Conservation (phyloP, 92 coral and sea anemone genomes). For the Siderastrea siderea region DNA sequence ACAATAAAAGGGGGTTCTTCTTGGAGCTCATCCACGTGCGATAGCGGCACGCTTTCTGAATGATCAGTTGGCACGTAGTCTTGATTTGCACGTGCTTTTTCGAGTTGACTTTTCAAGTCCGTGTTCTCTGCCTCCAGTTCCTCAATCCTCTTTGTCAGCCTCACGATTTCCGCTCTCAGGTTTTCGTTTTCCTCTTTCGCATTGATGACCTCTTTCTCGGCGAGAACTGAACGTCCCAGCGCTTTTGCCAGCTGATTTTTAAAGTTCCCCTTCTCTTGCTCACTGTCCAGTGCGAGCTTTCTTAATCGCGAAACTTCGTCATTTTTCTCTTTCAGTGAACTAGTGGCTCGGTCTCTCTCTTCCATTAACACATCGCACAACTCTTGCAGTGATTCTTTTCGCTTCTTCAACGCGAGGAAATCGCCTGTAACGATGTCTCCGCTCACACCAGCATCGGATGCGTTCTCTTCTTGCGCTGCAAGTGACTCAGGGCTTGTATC, state of each 20-base stretch:
- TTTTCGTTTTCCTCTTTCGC: constrained; percentile 67
- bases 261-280: constrained; percentile 54
- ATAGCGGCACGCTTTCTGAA: constrained; percentile 12
- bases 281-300: constrained; percentile 21
- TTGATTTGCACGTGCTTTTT: neutral
- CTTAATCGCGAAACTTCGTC: constrained; percentile 30
- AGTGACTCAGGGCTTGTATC: neutral
- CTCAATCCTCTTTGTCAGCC: constrained; percentile 50
- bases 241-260: constrained; percentile 50
- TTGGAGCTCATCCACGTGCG: neutral
- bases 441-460: neutral
- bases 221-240: neutral
- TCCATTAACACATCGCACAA: constrained; percentile 57
- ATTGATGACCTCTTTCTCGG: constrained; percentile 37
- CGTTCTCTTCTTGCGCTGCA: neutral
- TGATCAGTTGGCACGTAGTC: neutral
- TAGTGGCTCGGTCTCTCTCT: constrained; percentile 43
- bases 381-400: constrained; percentile 60
- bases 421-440: neutral
- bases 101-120: constrained; percentile 12
- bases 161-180: constrained; percentile 52
- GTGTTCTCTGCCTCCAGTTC: constrained; percentile 69
- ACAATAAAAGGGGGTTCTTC: neutral
- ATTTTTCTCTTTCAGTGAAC: constrained; percentile 22
- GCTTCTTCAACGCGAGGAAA: constrained; percentile 19